Evolutionary conservation across 2,113 vertebrate species (phyloP).

Genomic region (Acanthochromis polyacanthus): DNA sequence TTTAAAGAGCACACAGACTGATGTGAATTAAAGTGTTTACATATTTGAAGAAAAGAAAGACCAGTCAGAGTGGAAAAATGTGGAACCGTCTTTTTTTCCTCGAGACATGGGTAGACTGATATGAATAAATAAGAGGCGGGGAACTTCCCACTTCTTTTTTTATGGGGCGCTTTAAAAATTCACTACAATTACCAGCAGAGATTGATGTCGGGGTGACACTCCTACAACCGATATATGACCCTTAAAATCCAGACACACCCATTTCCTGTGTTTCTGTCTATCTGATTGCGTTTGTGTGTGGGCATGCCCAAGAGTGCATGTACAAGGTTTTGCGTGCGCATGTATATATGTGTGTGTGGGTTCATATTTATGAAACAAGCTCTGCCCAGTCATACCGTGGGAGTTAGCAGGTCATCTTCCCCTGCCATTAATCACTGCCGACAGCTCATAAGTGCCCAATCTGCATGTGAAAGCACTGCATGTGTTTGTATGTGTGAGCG

Average conservation of each 20-base stretch:
- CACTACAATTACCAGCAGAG: slow-evolving; percentile 46
- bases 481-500: slow-evolving; percentile 24
- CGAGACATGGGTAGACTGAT: slow-evolving; percentile 44
- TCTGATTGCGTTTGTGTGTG: slow-evolving; percentile 38
- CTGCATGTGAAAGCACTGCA: slow-evolving; percentile 81
- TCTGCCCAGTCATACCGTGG: slow-evolving; percentile 75
- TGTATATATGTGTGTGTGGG: slow-evolving; percentile 41
- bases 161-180: slow-evolving; percentile 26
- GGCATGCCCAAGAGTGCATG: slow-evolving; percentile 10
- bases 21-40: slow-evolving; percentile 59
- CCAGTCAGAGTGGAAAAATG: slow-evolving; percentile 22
- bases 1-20: slow-evolving; percentile 56
- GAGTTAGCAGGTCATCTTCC: slow-evolving; percentile 78
- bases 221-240: slow-evolving; percentile 59
- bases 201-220: slow-evolving; percentile 52
- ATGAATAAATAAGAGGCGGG: slow-evolving; percentile 51
- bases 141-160: slow-evolving; percentile 62
- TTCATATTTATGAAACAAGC: slow-evolving; percentile 63
- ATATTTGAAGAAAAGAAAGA: slow-evolving; percentile 37
- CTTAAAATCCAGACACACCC: slow-evolving; percentile 67
- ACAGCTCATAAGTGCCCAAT: slow-evolving; percentile 80
- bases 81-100: slow-evolving; percentile 8
- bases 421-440: slow-evolving; percentile 80
- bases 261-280: slow-evolving; percentile 62
- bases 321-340: slow-evolving; percentile 5